Evolutionary conservation across 1,140 invertebrate species (phyloP).

Genomic region (Scaptodrosophila lebanonensis): DNA sequence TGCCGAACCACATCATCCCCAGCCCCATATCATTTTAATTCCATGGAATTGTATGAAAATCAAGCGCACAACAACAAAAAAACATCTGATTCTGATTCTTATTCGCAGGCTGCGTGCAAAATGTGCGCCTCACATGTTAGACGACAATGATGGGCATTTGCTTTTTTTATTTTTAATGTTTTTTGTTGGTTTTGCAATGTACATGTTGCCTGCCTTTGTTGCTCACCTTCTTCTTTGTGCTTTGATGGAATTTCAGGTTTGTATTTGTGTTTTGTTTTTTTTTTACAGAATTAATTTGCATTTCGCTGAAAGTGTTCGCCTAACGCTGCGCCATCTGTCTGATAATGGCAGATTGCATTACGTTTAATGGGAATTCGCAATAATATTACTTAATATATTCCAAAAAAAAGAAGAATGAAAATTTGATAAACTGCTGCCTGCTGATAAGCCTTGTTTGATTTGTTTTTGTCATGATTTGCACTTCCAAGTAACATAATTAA

Average conservation of each 20-base stretch:
- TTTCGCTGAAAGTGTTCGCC: conserved; percentile 20
- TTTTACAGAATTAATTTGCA: conserved; percentile 53
- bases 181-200: background rate
- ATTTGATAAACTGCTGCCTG: too few species aligned
- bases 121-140: conserved; percentile 65
- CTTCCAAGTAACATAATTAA: too few species aligned
- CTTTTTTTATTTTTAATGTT: conserved; percentile 1
- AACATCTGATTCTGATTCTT: background rate
- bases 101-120: conserved; percentile 19
- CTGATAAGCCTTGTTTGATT: background rate
- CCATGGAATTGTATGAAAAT: conserved; percentile 69
- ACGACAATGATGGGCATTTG: conserved; percentile 19
- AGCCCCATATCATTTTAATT: conserved; percentile 67
- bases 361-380: conserved; percentile 52
- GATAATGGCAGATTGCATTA: conserved; percentile 43
- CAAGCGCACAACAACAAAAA: conserved; percentile 20
- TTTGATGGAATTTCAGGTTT: conserved; percentile 38
- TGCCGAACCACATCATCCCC: conserved; percentile 1
- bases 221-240: conserved; percentile 27
- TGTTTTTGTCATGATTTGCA: background rate
- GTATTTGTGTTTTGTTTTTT: conserved; percentile 38
- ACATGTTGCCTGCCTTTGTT: conserved; percentile 10
- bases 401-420: too few species aligned
- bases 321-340: conserved; percentile 2
- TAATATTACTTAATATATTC: too few species aligned